Percentiles rank a stretch among this genome's conserved stretches.
Conservation (phyloP, 2,888 invertebrate genomes). For the Pseudoips prasinana region DNA sequence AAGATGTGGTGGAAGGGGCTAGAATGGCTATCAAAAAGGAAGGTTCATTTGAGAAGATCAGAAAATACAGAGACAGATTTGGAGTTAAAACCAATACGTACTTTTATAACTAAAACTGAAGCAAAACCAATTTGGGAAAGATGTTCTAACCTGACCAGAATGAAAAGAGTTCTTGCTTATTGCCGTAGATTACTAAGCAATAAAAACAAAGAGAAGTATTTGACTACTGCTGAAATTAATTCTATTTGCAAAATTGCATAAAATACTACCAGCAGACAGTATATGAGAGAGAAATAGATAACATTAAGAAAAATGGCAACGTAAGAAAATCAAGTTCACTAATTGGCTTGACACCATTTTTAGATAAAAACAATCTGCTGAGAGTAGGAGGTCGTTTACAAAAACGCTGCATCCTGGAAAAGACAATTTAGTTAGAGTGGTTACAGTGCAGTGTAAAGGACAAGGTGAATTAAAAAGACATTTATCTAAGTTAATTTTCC, state of each 20-base stretch:
- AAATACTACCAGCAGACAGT: constrained; percentile 6
- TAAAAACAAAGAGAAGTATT: constrained; percentile 1
- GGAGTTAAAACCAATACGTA: too few species aligned
- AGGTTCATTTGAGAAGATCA: too few species aligned
- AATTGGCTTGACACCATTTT: too few species aligned
- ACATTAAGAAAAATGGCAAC: constrained; percentile 7
- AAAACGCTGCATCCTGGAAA: constrained; percentile 15
- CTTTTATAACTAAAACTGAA: too few species aligned
- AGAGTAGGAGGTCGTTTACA: too few species aligned
- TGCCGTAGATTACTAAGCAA: constrained; percentile 8
- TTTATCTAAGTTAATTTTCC: constrained; percentile 11
- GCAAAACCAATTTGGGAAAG: constrained; percentile 9
- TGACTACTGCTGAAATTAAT: constrained; percentile 3
- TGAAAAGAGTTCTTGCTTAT: constrained; percentile 12
- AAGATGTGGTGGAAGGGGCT: too few species aligned
- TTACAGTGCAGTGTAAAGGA: constrained; percentile 24
- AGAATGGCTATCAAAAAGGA: too few species aligned
- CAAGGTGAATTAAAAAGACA: constrained; percentile 21
- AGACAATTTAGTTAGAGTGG: constrained; percentile 25
- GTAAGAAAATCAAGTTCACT: too few species aligned
- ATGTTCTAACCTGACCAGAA: constrained; percentile 7
- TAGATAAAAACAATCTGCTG: too few species aligned
- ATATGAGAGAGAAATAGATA: constrained; percentile 7
- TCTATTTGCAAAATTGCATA: constrained; percentile 2
- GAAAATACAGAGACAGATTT: too few species aligned